Evolutionary conservation across 2,113 vertebrate species (phyloP), one percentile per base, ranked within the genome.

Genomic region (Passer domesticus): DNA sequence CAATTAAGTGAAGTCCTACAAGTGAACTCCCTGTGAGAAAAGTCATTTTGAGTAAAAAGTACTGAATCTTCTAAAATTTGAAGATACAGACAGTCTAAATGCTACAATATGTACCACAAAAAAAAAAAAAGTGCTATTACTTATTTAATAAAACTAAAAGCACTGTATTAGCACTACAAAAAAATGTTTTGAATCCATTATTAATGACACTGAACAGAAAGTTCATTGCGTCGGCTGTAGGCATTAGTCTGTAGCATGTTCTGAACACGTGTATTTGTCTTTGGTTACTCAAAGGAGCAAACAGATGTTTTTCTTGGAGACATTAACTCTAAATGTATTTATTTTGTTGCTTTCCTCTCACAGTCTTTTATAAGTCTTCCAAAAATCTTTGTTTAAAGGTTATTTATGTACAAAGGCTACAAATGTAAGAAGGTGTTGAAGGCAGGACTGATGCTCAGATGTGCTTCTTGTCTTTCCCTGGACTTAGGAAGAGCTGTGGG

Each of bases 251-350:
- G 28, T 56, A 95, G 25, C 69, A 79, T 49, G 52, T 64, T 93
- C 79, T 68, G 20, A 94, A 88, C 69, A 96, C 0, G 2, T 88
- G 64, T 59, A 78, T 92, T 94, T 94, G 75, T 68, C 24, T 93
- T 94, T 90, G 75, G 68, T 92, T 84, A 39, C 24, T 86, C 52
- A 87, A 74, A 90, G 55, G 59, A 87, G 83, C 33, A 88, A 81
- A 91, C 46, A 91, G 60, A 82, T 94, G 64, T 83, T 97, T 85
- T 23, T 74, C 52, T 83, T 89, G 46, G 41, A 92, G 37, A 63
- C 73, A 73, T 53, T 79, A 94, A 76, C 43, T 83, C 15, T 79
- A 77, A 85, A 63, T 2, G 0, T 44, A 86, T 59, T 88, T 87
- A 77, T 70, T 92, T 81, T 82, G 15, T 35, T 85, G 31, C 49